Base-by-base conservation (phyloP, 2,888 invertebrate species). In the Pogonocherus hispidulus region DNA sequence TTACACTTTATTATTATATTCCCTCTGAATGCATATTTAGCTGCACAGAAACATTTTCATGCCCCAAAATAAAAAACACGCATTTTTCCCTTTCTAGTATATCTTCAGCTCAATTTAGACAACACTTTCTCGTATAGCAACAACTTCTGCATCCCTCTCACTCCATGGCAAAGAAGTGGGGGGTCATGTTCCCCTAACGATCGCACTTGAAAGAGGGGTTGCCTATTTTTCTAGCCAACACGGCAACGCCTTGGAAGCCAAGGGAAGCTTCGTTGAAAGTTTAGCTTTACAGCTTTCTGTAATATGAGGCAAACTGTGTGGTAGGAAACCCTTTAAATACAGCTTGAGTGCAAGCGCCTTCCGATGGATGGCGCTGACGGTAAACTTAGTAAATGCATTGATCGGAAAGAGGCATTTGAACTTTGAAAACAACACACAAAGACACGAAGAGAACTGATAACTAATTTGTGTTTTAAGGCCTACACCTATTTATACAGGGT, bases 221-320 rank as follows among this genome's bases (percentile, higher is more conserved):
- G 44, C 16, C 16, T 18, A 57, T 46, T 57, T 57, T 46, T 57
- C 44, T 57, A 57, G 41, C 9, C 22, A 46, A 22, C 23, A n/a
- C n/a, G 16, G 23, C 20, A n/a, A 32, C 32, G 8, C 32, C 32
- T 23, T 11, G 8, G 11, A 2, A 11, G 11, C 8, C 1, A 14
- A 19, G n/a, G 37, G 41, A 56, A 56, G 3, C 19, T n/a, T 14
- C n/a, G 23, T 57, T 44, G 46, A 5, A 18, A 16, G 14, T 6
- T 41, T 6, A 6, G 23, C n/a, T 16, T 3, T 57, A 57, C 46
- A 46, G 22, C 8, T 46, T 22, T 27, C 46, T 57, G 44, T 57
- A 46, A 9, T 14, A 5, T n/a, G 5, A 9, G 14, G 9, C 23
- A 20, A 3, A 18, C 1, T 1, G 37, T n/a, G 14, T 9, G 20